These are phyloP conservation scores for Oppia nitens DNA, from an alignment of 1,140 invertebrate species.

Conservation along the genomic window DNA sequence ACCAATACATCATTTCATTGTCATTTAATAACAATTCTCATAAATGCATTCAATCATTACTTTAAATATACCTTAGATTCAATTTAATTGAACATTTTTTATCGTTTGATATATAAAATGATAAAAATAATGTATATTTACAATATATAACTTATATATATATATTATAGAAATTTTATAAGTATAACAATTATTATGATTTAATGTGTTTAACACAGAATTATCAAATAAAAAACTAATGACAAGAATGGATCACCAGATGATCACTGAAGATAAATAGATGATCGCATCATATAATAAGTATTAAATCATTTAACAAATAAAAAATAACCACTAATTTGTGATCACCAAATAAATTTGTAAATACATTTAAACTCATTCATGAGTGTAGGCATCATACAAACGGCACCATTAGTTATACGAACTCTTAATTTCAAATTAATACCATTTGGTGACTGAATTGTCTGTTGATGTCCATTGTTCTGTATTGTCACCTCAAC, in stretches of 20 bases:
- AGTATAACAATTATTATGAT: not conserved
- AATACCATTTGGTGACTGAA: not conserved
- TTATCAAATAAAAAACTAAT: not conserved
- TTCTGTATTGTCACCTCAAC: not conserved
- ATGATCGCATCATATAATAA: not conserved
- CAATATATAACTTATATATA: too few species aligned
- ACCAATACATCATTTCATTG: too few species aligned
- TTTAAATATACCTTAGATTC: too few species aligned
- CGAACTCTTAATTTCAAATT: constrained; percentile 2
- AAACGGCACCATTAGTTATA: constrained; percentile 8
- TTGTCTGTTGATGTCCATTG: not conserved
- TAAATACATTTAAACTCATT: constrained; percentile 10
- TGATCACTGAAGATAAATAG: not conserved
- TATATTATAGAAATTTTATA: too few species aligned
- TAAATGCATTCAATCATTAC: too few species aligned
- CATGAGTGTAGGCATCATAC: constrained; percentile 12
- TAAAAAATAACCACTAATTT: not conserved
- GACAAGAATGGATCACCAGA: not conserved
- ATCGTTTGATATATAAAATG: too few species aligned
- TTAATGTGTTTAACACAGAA: not conserved
- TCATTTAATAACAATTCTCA: too few species aligned
- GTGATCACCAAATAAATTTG: constrained; percentile 11
- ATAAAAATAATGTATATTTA: too few species aligned
- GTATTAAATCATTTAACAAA: not conserved
- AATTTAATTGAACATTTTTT: too few species aligned